phyloP scores from a whole-genome alignment of 2,113 vertebrate species.

The Verasper variegatus region DNA sequence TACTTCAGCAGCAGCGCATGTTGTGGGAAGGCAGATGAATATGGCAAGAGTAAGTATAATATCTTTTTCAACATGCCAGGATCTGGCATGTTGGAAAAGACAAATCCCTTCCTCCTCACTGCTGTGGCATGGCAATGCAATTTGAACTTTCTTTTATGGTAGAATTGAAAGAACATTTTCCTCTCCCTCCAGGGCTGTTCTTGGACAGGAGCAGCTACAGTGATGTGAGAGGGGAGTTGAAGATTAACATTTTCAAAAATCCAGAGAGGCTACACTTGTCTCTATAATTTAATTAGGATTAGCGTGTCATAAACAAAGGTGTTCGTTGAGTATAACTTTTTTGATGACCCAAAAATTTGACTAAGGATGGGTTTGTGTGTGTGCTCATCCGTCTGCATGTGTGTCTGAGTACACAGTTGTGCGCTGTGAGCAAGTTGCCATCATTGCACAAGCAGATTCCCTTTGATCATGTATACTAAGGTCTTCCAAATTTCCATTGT shows the following conservation, averaged over 20 bases:
- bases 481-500: slow-evolving; percentile 53
- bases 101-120: slow-evolving; percentile 46
- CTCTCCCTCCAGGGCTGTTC: slow-evolving; percentile 38
- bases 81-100: slow-evolving; percentile 53
- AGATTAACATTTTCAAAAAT: slow-evolving; percentile 1
- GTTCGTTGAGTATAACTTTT: neutral
- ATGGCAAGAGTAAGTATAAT: slow-evolving; percentile 27
- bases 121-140: slow-evolving; percentile 25
- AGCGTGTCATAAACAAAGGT: neutral
- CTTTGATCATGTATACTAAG: slow-evolving; percentile 63
- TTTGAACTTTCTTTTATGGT: slow-evolving; percentile 50
- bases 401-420: neutral
- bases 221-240: slow-evolving; percentile 33
- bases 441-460: slow-evolving; percentile 28
- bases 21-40: slow-evolving; percentile 15
- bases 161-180: slow-evolving; percentile 38
- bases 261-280: neutral
- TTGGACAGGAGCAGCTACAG: slow-evolving; percentile 6
- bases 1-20: neutral
- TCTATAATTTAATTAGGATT: neutral
- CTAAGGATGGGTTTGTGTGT: neutral
- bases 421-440: slow-evolving; percentile 11
- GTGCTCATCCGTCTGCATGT: neutral
- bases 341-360: slow-evolving; percentile 3
- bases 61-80: slow-evolving; percentile 14